Evolutionary conservation across 2,888 invertebrate genomes (phyloP).

Genomic region (Escarpia spicata): DNA sequence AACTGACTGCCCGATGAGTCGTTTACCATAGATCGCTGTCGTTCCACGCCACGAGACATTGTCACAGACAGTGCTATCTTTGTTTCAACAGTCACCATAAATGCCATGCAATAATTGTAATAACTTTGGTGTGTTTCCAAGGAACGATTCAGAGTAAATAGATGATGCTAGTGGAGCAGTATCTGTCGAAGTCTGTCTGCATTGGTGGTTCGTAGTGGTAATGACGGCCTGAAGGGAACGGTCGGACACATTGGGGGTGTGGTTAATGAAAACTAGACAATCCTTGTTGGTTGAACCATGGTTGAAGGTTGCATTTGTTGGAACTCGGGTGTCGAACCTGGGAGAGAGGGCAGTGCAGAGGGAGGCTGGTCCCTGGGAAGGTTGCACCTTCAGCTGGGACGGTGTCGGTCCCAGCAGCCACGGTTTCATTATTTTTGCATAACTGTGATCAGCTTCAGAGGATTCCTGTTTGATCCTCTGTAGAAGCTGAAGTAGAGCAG

Average conservation of each 20-base stretch:
- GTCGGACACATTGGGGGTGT: conserved; percentile 6
- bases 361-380: neutral
- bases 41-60: neutral
- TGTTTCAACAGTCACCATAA: neutral
- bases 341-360: neutral
- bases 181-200: neutral
- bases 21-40: neutral
- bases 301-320: neutral
- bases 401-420: neutral
- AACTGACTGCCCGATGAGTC: neutral
- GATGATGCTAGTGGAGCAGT: neutral
- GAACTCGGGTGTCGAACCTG: neutral
- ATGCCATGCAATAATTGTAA: neutral
- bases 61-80: neutral
- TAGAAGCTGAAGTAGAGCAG: conserved; percentile 5
- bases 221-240: neutral
- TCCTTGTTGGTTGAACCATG: conserved; percentile 3
- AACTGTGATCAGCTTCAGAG: neutral
- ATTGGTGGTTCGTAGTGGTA: neutral
- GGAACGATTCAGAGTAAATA: neutral
- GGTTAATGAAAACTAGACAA: conserved; percentile 13
- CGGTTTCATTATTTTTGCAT: neutral
- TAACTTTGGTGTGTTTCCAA: neutral
- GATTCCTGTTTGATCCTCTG: neutral
- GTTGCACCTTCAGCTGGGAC: neutral